Base-by-base conservation (phyloP, 2,888 invertebrate genomes). In the Ophion ventricosus region DNA sequence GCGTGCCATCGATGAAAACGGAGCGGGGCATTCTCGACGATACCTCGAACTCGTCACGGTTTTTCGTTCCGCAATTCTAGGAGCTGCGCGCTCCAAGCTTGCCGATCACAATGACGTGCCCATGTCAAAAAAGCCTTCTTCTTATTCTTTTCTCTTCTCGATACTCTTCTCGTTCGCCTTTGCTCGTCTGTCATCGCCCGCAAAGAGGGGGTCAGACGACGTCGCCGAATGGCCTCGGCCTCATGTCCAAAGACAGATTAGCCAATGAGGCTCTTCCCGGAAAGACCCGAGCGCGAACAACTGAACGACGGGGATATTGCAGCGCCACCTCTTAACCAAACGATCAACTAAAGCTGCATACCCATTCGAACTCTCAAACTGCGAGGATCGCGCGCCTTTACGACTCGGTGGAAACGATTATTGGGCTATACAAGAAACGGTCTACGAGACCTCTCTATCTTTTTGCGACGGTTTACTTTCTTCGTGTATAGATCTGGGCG, bases 301-400 rank as follows among this genome's bases (percentile, higher is more conserved):
- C 70, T 69, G 67, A 74, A 73, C 67, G 69, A 78, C 88, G 89
- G 89, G 88, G 86, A 79, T 69, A 83, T 75, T 80, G 90, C 93
- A 92, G 92, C 93, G 94, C 94, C 94, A 94, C 94, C 95, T 95
- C 92, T 94, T 93, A 93, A 91, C 85, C 87, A 87, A 91, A 88
- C 88, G 90, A 90, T 81, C 89, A 94, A 94, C 94, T 92, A 92
- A 89, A 82, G 82, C 86, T 87, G 90, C 94, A 94, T 94, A 94
- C 93, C 93, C 94, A 93, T 94, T 94, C 93, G 92, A 93, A 93
- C 94, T 92, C 92, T 93, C 94, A 94, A 94, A 94, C 94, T 94
- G 93, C 94, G 93, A 94, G 94, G 94, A 94, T 94, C 94, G 75
- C 89, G 77, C 89, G 89, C 87, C 84, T 87, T 89, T 87, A 87